phyloP scores from a whole-genome alignment of 2,888 invertebrate genomes.

The Hartigia nigra region DNA sequence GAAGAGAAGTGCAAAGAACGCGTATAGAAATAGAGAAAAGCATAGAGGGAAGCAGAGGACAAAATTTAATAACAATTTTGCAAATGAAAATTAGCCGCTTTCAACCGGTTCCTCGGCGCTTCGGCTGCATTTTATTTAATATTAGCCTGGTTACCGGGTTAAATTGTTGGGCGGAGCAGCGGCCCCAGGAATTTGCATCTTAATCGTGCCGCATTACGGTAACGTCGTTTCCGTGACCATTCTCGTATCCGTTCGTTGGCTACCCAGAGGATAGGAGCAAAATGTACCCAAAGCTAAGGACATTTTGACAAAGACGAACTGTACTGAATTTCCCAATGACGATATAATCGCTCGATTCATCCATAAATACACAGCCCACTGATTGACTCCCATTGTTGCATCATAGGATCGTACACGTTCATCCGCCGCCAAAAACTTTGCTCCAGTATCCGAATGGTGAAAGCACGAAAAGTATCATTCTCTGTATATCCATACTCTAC shows the following conservation, averaged over 20 bases:
- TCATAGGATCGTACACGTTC: constrained; percentile 48
- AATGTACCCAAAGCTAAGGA: constrained; percentile 31
- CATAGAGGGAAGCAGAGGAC: constrained; percentile 17
- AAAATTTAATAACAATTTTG: constrained; percentile 56
- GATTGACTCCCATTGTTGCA: constrained; percentile 63
- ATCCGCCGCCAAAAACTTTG: constrained; percentile 50
- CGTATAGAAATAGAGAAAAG: constrained; percentile 23
- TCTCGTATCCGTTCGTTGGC: constrained; percentile 37
- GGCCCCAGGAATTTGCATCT: constrained; percentile 60
- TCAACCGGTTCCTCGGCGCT: constrained; percentile 33
- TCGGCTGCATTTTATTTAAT: constrained; percentile 58
- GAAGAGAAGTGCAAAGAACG: constrained; percentile 8
- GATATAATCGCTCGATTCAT: constrained; percentile 60
- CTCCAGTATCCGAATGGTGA: constrained; percentile 32
- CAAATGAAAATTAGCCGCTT: constrained; percentile 54
- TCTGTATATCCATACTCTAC: neutral
- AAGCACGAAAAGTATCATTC: neutral
- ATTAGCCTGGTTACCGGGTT: constrained; percentile 59
- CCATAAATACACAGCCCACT: constrained; percentile 52
- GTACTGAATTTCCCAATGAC: constrained; percentile 15
- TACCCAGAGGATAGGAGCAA: constrained; percentile 13
- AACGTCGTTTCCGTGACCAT: constrained; percentile 46
- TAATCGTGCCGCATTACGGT: constrained; percentile 62
- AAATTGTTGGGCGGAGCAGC: constrained; percentile 57
- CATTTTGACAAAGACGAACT: constrained; percentile 27